These are phyloP conservation scores for Hirundichthys speculiger DNA, from an alignment of 2,113 vertebrate species.

Conservation along the genomic window DNA sequence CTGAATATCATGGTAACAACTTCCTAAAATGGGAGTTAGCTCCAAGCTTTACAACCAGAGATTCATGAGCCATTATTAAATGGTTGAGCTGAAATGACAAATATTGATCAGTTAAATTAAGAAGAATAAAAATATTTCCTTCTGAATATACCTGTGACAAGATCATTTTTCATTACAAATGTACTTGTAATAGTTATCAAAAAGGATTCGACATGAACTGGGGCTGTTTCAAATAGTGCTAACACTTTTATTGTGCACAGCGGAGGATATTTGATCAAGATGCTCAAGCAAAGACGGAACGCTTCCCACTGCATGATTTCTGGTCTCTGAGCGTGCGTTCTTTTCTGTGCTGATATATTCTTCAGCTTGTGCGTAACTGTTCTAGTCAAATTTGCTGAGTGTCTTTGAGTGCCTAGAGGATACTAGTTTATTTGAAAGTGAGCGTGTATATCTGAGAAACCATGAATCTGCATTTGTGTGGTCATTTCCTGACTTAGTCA, in stretches of 20 bases:
- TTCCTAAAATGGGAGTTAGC: conserved; percentile 6
- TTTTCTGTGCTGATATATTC: no score
- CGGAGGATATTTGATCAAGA: no score
- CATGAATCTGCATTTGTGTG: conserved; percentile 39
- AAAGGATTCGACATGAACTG: no score
- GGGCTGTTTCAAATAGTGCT: no score
- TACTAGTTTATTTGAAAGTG: not conserved
- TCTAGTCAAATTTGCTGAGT: not conserved
- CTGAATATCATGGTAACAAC: not conserved
- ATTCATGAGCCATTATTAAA: not conserved
- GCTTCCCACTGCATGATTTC: no score
- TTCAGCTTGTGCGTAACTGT: no score
- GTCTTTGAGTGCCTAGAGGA: not conserved
- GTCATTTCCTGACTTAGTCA: conserved; percentile 21
- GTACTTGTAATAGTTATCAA: not conserved
- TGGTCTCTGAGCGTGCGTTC: no score
- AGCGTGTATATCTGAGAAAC: conserved; percentile 22
- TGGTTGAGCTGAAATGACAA: no score
- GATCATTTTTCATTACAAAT: not conserved
- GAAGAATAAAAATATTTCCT: not conserved
- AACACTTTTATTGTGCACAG: no score
- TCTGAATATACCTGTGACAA: not conserved
- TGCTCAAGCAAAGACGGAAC: no score
- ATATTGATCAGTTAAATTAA: not conserved
- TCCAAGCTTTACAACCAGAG: not conserved